Percentiles rank a stretch among this genome's conserved stretches.
Conservation (phyloP, 2,797 vertebrate species). For the Dryobates pubescens region DNA sequence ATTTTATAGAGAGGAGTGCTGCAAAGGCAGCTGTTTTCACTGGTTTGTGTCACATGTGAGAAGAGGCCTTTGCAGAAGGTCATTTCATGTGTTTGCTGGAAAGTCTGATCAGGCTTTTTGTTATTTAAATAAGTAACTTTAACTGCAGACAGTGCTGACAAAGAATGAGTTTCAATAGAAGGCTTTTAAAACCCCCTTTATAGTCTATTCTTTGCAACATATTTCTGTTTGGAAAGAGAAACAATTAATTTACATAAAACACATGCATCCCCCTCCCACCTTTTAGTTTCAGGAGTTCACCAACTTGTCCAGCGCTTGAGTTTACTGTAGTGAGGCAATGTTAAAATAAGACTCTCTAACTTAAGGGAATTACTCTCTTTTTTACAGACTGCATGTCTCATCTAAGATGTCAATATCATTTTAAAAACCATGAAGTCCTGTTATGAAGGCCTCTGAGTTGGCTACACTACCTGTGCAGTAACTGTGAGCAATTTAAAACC, state of each 20-base stretch:
- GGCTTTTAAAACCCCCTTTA: not conserved
- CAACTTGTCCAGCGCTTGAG: not conserved
- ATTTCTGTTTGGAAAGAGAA: not conserved
- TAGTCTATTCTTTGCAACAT: not conserved
- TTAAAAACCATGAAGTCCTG: not conserved
- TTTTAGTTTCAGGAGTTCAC: not conserved
- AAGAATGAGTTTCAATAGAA: not conserved
- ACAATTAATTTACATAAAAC: not conserved
- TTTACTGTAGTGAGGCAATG: not conserved
- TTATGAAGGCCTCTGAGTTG: not conserved
- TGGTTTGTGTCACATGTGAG: not conserved
- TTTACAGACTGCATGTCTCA: not conserved
- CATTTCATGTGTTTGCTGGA: not conserved
- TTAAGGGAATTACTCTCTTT: not conserved
- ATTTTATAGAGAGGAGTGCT: not conserved
- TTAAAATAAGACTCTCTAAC: not conserved
- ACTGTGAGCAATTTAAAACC: not conserved
- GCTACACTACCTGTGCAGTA: not conserved
- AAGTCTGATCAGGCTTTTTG: not conserved
- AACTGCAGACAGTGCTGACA: not conserved
- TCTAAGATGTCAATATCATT: not conserved
- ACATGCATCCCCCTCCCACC: too few species aligned
- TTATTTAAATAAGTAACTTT: slow-evolving; percentile 24
- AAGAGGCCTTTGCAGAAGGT: slow-evolving; percentile 36
- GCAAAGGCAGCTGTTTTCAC: slow-evolving; percentile 24